A percentile compares a stretch with the other conserved stretches of the same genome.
Conservation (phyloP, 2,888 invertebrate species). For the Noctuana brunneofusca region DNA sequence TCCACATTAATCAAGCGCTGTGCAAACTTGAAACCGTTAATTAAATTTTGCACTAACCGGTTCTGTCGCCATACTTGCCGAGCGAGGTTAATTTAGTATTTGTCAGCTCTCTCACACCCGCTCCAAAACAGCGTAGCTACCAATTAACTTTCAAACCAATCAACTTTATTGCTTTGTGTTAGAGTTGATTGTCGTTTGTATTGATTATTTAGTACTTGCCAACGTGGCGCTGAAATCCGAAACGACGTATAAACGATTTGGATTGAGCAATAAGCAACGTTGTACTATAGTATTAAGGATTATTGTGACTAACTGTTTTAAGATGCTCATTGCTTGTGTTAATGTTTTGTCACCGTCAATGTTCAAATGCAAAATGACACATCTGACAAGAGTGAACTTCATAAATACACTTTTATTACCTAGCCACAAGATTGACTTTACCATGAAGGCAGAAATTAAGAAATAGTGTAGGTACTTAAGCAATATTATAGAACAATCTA, state of each 20-base stretch:
- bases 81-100: constrained; percentile 63
- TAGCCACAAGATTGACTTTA: constrained; percentile 9
- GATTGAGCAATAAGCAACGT: constrained; percentile 19
- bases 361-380: constrained; percentile 11
- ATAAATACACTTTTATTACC: neutral
- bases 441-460: neutral
- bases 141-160: constrained; percentile 32
- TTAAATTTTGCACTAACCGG: constrained; percentile 52
- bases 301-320: neutral
- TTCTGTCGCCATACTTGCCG: constrained; percentile 50
- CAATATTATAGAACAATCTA: constrained; percentile 5
- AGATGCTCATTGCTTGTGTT: neutral
- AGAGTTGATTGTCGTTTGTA: constrained; percentile 32
- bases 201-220: constrained; percentile 16
- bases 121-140: constrained; percentile 46
- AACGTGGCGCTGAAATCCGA: constrained; percentile 19
- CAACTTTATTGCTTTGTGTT: constrained; percentile 38
- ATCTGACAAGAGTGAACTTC: constrained; percentile 1
- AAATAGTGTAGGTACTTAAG: neutral
- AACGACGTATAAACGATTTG: constrained; percentile 23
- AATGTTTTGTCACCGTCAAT: constrained; percentile 1
- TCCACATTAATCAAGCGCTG: constrained; percentile 21
- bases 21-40: constrained; percentile 49
- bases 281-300: constrained; percentile 1
- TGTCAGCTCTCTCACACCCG: constrained; percentile 50